Evolutionary conservation across 1,140 invertebrate species (phyloP).

Genomic region (Centruroides sculpturatus): DNA sequence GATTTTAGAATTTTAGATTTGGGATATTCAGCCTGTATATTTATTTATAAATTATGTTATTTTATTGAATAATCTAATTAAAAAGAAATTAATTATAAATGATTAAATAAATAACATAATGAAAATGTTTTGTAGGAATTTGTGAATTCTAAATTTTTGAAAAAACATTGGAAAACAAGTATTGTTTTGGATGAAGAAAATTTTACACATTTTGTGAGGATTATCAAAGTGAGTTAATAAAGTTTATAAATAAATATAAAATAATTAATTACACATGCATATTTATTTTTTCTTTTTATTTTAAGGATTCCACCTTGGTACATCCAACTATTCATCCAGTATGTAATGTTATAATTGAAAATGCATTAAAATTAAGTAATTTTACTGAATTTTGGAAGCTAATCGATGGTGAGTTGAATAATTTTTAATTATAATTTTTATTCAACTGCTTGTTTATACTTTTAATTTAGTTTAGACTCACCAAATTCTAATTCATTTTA

Average conservation of each 20-base stretch:
- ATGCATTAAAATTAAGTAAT: neutral
- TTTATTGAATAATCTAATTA: too few species aligned
- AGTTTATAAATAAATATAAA: neutral
- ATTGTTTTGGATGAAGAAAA: constrained; percentile 40
- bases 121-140: constrained; percentile 13
- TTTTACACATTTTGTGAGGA: constrained; percentile 35
- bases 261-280: neutral
- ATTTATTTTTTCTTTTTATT: neutral
- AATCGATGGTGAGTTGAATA: constrained; percentile 6
- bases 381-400: constrained; percentile 7
- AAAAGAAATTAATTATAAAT: too few species aligned
- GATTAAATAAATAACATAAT: too few species aligned
- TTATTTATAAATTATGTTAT: too few species aligned
- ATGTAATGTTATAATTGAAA: constrained; percentile 2
- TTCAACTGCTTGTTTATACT: neutral
- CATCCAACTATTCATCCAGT: constrained; percentile 15
- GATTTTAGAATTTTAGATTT: too few species aligned
- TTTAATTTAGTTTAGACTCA: neutral
- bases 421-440: neutral
- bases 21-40: too few species aligned
- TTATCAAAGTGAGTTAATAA: constrained; percentile 41
- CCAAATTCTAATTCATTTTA: too few species aligned
- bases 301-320: constrained; percentile 10
- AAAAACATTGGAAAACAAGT: constrained; percentile 36
- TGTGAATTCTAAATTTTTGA: constrained; percentile 35